Evolutionary conservation across 2,888 invertebrate genomes (phyloP), one percentile per base, ranked within the genome.

Genomic region (Trichacis sp.): DNA sequence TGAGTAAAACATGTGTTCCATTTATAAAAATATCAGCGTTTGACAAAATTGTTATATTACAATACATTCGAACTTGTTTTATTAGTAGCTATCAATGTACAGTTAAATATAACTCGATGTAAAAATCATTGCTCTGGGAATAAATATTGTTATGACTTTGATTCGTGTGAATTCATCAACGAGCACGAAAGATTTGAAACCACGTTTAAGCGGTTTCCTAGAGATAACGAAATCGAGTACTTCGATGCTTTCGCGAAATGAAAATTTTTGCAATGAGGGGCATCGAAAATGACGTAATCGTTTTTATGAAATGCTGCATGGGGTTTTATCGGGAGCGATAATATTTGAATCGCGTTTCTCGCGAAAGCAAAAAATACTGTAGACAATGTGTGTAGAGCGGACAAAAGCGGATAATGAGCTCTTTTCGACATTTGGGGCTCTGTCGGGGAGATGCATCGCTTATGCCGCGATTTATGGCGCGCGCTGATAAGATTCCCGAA

Each of bases 401-500:
- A 52, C 52, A 59, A 47, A 47, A 33, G 42, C 15, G 14, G n/a
- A 42, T 42, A 15, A 36, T 48, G 47, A 33, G 24, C 36, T 29
- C 42, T 17, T 36, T 36, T 36, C 12, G 12, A 36, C 36, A 36
- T 36, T n/a, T 12, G 30, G 15, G 29, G 17, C 14, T 11, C 24
- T 40, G 48, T 33, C 24, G 51, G 36, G 18, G 43, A 47, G 38
- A 8, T 42, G 29, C 42, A 42, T 51, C 46, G 18, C 48, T 36
- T 12, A 43, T 57, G n/a, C 20, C 48, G 19, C 48, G 42, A 12
- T 52, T 57, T 38, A 53, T 63, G 47, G 52, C 53, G 52, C 53
- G 40, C 42, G 30, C 33, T 53, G 57, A 57, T 57, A 57, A 53
- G 48, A 48, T 24, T 52, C 38, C 48, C 48, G 49, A 62, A 62